Evolutionary conservation across 2,113 vertebrate species (phyloP).

Genomic region (Progne subis): DNA sequence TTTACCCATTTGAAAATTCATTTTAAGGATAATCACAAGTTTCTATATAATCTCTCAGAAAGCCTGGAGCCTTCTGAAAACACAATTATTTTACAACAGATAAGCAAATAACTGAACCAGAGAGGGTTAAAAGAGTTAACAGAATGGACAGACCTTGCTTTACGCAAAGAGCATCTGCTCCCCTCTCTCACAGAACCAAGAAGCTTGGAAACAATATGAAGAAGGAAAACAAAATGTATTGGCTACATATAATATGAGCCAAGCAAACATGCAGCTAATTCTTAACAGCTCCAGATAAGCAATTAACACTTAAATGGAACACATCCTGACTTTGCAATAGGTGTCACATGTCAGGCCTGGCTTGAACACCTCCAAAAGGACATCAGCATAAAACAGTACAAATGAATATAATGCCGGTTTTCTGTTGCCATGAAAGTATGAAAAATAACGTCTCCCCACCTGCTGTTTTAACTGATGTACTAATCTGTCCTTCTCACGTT

Average conservation of each 20-base stretch:
- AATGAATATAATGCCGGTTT: constrained; percentile 9
- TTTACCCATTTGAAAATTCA: neutral
- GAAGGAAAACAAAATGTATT: constrained; percentile 8
- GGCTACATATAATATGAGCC: neutral
- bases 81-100: constrained; percentile 4
- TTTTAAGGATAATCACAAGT: neutral
- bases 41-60: constrained; percentile 44
- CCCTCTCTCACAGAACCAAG: neutral
- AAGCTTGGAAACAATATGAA: neutral
- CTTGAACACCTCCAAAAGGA: constrained; percentile 21
- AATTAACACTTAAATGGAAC: neutral
- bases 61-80: constrained; percentile 22
- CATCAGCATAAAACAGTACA: constrained; percentile 25
- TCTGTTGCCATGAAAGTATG: neutral
- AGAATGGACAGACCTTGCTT: neutral
- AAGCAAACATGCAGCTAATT: constrained; percentile 21
- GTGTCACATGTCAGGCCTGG: neutral
- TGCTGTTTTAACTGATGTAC: constrained; percentile 99
- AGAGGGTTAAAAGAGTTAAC: neutral
- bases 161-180: neutral
- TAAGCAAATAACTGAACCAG: constrained; percentile 3
- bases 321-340: constrained; percentile 39
- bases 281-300: neutral
- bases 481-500: constrained; percentile 95
- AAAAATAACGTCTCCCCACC: constrained; percentile 73